phyloP scores from a whole-genome alignment of 2,888 invertebrate genomes.

The Cerastis leucographa region DNA sequence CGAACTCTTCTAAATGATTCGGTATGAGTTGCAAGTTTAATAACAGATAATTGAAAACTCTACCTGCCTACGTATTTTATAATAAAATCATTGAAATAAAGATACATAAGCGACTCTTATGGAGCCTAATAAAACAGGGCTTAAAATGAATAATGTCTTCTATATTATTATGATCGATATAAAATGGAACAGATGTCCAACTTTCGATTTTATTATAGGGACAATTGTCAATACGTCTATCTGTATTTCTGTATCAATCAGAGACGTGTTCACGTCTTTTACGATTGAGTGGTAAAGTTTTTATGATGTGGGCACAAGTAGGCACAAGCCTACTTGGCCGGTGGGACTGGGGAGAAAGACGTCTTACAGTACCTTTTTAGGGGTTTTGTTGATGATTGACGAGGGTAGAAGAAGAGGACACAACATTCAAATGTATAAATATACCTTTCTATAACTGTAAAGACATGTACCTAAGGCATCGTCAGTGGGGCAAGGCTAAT shows the following conservation, averaged over 20 bases:
- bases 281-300: slow-evolving; percentile 52
- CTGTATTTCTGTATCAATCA: slow-evolving; percentile 36
- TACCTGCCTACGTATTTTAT: not conserved
- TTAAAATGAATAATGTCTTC: slow-evolving; percentile 26
- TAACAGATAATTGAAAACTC: not conserved
- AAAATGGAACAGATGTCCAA: slow-evolving; percentile 55
- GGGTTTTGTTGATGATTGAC: not conserved
- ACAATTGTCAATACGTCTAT: slow-evolving; percentile 45
- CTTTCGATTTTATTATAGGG: slow-evolving; percentile 60
- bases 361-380: not conserved
- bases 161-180: slow-evolving; percentile 12
- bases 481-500: not conserved
- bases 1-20: too few species aligned
- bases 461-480: not conserved
- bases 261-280: slow-evolving; percentile 41
- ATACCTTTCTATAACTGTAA: not conserved
- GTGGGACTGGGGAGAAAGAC: slow-evolving; percentile 5
- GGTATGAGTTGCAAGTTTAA: not conserved
- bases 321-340: slow-evolving; percentile 37
- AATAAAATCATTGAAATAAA: slow-evolving; percentile 7
- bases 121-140: not conserved
- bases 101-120: slow-evolving; percentile 2
- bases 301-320: slow-evolving; percentile 41
- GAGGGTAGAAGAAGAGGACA: not conserved
- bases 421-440: not conserved